Base-by-base conservation (phyloP, 2,113 vertebrate genomes). In the Brachyistius frenatus region DNA sequence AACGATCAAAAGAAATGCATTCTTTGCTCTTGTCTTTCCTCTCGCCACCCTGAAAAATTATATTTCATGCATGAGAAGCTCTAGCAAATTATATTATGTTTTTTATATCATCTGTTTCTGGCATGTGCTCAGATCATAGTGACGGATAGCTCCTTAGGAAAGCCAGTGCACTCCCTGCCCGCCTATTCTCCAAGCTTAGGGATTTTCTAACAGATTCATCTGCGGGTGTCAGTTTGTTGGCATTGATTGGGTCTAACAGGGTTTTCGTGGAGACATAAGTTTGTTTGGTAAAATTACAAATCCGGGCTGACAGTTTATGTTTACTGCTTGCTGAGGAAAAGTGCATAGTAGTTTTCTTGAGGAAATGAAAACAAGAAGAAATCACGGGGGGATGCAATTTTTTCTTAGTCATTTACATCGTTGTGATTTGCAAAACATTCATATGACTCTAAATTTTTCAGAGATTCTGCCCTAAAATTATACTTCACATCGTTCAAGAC, bases 71-170 rank as follows among this genome's bases (percentile, higher is more conserved):
- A 88, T 86, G 80, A 87, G 84, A 69, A 88, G 68, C 60, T 62
- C 67, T 58, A 68, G 91, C 79, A 89, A 91, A 91, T 89, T 50
- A 87, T 91, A 86, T 91, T 81, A 85, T 87, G 88, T 89, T 91
- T 88, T 23, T 75, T 74, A 81, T 87, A 88, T 88, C 89, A 86
- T 87, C 80, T 76, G 72, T 88, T 89, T 83, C 61, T 87, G 86
- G 69, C 70, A 5, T 73, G 63, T 87, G 83, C 72, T 85, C 80
- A 49, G 86, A 92, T 93, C 77, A 87, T 83, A 85, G 85, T 91
- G 92, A 94, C 64, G 30, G 82, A 90, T 90, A 71, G 86, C 81
- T 91, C 76, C 85, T 91, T 85, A 81, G 62, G 78, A 87, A 86
- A 80, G 83, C 67, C 67, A 81, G 80, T 67, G 78, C 81, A 13